A percentile compares a stretch with the other conserved stretches of the same genome.
These are phyloP conservation scores for Agapornis roseicollis DNA, from an alignment of 2,113 vertebrate species.

Conservation along the genomic window DNA sequence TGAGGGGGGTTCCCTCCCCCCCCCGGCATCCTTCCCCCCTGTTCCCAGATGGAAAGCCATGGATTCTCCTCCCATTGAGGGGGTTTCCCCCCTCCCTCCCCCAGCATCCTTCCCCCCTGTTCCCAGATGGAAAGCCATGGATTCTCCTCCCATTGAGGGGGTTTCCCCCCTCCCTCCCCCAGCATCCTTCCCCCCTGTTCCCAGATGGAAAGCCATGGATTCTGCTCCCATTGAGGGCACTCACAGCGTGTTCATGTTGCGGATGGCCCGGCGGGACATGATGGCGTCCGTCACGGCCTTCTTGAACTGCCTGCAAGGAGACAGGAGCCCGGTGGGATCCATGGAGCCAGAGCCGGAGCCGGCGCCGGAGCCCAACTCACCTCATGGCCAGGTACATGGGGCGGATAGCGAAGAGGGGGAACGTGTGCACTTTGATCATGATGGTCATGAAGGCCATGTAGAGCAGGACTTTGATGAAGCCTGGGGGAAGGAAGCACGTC, in stretches of 20 bases:
- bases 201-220: background rate
- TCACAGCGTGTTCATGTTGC: constrained; percentile 98
- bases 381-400: constrained; percentile 99
- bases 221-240: constrained; percentile 52
- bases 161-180: too few relatives aligned
- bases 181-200: background rate
- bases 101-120: background rate
- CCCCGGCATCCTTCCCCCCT: background rate
- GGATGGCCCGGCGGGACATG: constrained; percentile 95
- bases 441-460: constrained; percentile 99
- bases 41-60: background rate
- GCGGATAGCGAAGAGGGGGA: constrained; percentile 96
- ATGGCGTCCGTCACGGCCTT: constrained; percentile 95
- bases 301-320: constrained; percentile 88
- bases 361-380: constrained; percentile 65
- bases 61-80: background rate
- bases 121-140: background rate
- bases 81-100: too few relatives aligned
- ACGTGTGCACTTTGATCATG: constrained; percentile 99
- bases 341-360: background rate
- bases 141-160: background rate
- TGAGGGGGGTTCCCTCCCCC: too few relatives aligned
- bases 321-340: accelerated
- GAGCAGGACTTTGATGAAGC: constrained; percentile 94
- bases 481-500: constrained; percentile 37